These are phyloP conservation scores for Tanypteryx hageni DNA, from an alignment of 2,888 invertebrate genomes.

Conservation along the genomic window DNA sequence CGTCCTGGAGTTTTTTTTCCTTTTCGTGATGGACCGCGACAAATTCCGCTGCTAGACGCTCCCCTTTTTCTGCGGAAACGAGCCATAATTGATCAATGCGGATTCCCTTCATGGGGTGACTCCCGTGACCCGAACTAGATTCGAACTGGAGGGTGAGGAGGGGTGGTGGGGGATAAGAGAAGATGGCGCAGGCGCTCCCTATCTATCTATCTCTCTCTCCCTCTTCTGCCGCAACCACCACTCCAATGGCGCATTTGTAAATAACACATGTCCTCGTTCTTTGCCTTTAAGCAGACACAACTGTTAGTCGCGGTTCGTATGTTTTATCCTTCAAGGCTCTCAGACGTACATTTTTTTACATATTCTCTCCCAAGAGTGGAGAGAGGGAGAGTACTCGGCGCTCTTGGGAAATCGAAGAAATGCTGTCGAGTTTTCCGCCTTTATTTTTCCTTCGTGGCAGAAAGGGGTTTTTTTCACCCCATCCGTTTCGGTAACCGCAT, in stretches of 20 bases:
- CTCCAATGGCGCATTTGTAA: conserved; percentile 20
- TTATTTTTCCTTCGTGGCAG: not conserved
- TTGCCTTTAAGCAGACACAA: not conserved
- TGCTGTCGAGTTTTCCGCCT: not conserved
- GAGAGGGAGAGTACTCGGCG: not conserved
- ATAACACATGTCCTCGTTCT: not conserved
- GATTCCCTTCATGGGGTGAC: not conserved
- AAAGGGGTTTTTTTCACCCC: not conserved
- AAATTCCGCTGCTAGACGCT: not conserved
- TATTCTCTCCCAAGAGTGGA: too few species aligned
- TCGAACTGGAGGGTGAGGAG: not conserved
- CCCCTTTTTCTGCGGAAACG: not conserved
- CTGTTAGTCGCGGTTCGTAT: not conserved
- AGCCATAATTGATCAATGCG: conserved; percentile 21
- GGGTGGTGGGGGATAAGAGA: not conserved
- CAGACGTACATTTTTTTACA: too few species aligned
- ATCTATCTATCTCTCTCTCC: too few species aligned
- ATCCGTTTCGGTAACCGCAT: not conserved
- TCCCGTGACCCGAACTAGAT: not conserved
- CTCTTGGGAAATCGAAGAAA: conserved; percentile 32
- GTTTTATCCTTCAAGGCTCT: not conserved
- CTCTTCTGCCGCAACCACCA: not conserved
- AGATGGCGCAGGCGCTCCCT: conserved; percentile 29
- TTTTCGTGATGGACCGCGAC: not conserved
- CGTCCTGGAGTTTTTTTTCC: not conserved